Percentiles rank a stretch among this genome's conserved stretches.
These are phyloP conservation scores for Nycticebus coucang DNA, from an alignment of 2,113 vertebrate genomes.

Conservation along the genomic window DNA sequence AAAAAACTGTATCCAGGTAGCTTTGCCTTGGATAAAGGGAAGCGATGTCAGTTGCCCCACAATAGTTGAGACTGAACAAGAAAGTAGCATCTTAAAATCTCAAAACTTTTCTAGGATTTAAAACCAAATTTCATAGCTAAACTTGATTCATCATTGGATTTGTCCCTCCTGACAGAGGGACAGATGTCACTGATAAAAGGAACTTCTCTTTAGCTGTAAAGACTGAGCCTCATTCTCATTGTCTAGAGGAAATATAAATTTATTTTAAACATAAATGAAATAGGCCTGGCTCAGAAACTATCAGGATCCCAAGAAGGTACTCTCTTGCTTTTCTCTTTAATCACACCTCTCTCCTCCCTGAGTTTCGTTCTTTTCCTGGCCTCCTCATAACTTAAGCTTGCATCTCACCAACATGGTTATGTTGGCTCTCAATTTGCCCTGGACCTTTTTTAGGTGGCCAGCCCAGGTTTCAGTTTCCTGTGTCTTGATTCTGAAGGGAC, in stretches of 20 bases:
- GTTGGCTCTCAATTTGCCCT: background rate
- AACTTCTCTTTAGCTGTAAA: background rate
- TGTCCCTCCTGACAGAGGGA: background rate
- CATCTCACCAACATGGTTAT: background rate
- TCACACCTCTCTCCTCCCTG: background rate
- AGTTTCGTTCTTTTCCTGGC: background rate
- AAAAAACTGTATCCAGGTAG: background rate
- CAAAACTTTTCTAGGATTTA: background rate
- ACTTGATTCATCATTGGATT: background rate
- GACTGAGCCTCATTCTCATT: background rate
- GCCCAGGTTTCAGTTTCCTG: background rate
- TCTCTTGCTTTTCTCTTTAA: background rate
- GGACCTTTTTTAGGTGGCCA: background rate
- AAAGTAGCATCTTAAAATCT: background rate
- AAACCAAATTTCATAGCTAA: conserved; percentile 50
- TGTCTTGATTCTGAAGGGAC: background rate
- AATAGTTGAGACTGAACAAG: background rate
- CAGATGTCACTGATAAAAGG: background rate
- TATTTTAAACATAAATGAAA: conserved; percentile 13
- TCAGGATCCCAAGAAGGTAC: background rate
- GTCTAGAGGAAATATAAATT: background rate
- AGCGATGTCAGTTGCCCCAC: background rate
- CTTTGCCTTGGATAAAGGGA: background rate
- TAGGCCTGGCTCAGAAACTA: background rate
- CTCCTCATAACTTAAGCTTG: background rate